These are phyloP conservation scores for Microcebus tavaratra DNA, from an alignment of 2,113 vertebrate species.

Conservation along the genomic window DNA sequence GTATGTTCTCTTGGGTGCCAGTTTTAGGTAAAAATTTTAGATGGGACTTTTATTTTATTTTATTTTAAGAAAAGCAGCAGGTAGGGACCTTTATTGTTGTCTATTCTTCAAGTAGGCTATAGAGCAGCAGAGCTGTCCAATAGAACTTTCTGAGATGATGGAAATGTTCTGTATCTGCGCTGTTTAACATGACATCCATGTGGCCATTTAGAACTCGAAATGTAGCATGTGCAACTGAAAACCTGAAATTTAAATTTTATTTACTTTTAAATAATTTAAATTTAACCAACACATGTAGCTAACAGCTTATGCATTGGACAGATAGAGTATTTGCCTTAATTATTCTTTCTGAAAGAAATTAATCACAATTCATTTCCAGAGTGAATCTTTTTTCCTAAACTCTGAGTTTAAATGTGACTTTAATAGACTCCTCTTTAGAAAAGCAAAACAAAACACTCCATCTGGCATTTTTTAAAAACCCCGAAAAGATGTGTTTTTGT, in stretches of 20 bases:
- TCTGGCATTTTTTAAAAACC: conserved; percentile 33
- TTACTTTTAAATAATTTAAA: conserved; percentile 36
- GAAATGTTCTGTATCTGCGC: neutral
- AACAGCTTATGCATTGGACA: neutral
- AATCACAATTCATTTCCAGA: conserved; percentile 58
- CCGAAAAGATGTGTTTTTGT: conserved; percentile 62
- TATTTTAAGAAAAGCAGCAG: too few species aligned
- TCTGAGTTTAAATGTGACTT: conserved; percentile 30
- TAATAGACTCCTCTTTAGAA: conserved; percentile 19
- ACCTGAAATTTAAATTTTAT: conserved; percentile 23
- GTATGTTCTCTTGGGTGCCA: neutral
- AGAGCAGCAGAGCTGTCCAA: neutral
- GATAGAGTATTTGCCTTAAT: neutral
- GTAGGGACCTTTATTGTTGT: neutral
- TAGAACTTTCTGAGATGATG: neutral
- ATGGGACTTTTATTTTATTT: neutral
- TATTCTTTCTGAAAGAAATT: neutral
- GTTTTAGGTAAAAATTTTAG: neutral
- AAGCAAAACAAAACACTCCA: conserved; percentile 33
- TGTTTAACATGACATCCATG: neutral
- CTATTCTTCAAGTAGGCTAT: neutral
- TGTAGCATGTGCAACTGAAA: neutral
- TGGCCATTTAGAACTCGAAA: neutral
- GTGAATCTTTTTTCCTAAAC: neutral
- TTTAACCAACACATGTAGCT: neutral